Evolutionary conservation across 2,888 invertebrate species (phyloP).

Genomic region (Eudiplozoon nipponicum): DNA sequence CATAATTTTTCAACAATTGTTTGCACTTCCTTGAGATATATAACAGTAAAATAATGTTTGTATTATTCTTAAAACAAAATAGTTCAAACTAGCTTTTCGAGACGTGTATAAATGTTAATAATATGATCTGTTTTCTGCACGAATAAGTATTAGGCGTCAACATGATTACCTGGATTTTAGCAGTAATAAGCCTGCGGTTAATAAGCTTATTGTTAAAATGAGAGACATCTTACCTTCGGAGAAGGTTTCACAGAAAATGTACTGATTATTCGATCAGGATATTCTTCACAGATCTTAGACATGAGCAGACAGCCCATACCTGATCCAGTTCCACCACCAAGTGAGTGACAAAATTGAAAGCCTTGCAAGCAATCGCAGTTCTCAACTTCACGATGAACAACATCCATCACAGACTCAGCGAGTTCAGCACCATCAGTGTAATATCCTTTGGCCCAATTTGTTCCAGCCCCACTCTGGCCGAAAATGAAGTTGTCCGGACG

Average conservation of each 20-base stretch:
- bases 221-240: conserved; percentile 36
- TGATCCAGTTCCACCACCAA: conserved; percentile 21
- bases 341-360: conserved; percentile 20
- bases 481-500: conserved; percentile 1
- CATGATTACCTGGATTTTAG: too few species aligned
- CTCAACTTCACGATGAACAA: conserved; percentile 24
- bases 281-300: conserved; percentile 21
- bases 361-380: conserved; percentile 25
- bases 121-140: too few species aligned
- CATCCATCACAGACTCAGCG: too few species aligned
- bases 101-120: too few species aligned
- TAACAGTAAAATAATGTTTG: too few species aligned
- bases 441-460: conserved; percentile 1
- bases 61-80: too few species aligned
- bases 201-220: too few species aligned
- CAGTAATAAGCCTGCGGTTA: too few species aligned
- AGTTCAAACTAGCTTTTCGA: too few species aligned
- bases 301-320: conserved; percentile 20
- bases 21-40: too few species aligned
- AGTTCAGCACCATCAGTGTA: conserved; percentile 6
- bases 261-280: conserved; percentile 38
- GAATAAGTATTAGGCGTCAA: too few species aligned
- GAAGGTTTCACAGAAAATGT: conserved; percentile 66
- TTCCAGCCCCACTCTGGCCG: conserved; percentile 2
- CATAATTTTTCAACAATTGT: too few species aligned